These are phyloP conservation scores for Gymnothorax javanicus DNA, from an alignment of 2,797 vertebrate genomes.

Conservation along the genomic window DNA sequence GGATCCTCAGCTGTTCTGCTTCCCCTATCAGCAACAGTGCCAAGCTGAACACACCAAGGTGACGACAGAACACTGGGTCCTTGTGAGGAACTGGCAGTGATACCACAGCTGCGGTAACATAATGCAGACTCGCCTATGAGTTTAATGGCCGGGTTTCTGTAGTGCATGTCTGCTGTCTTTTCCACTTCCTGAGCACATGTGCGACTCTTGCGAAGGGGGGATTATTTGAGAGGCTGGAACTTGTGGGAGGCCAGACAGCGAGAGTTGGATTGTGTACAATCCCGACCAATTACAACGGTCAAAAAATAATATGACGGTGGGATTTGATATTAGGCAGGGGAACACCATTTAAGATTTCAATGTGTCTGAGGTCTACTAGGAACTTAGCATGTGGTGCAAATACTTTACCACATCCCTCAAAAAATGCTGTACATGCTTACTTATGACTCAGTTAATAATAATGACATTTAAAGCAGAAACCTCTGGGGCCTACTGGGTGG, in stretches of 20 bases:
- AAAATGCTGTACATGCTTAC: neutral
- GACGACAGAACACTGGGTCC: neutral
- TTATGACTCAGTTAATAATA: neutral
- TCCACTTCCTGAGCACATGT: conserved; percentile 17
- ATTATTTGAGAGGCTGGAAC: neutral
- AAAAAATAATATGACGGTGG: neutral
- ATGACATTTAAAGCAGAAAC: neutral
- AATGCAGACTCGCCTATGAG: neutral
- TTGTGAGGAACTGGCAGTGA: neutral
- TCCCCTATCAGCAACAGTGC: neutral
- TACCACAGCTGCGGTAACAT: neutral
- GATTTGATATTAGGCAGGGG: neutral
- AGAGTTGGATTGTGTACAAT: conserved; percentile 2
- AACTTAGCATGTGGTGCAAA: neutral
- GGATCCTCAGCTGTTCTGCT: neutral
- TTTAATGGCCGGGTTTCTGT: neutral
- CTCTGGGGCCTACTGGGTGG: neutral
- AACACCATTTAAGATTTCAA: neutral
- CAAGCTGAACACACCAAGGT: neutral
- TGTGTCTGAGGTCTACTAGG: neutral
- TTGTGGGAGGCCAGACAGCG: neutral
- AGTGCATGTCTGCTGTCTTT: neutral
- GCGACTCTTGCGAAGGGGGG: neutral
- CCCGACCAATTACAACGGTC: too few relatives aligned
- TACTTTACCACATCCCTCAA: neutral